Evolutionary conservation across 1,140 invertebrate genomes (phyloP), one percentile per base, ranked within the genome.

Genomic region (Dryas iulia): DNA sequence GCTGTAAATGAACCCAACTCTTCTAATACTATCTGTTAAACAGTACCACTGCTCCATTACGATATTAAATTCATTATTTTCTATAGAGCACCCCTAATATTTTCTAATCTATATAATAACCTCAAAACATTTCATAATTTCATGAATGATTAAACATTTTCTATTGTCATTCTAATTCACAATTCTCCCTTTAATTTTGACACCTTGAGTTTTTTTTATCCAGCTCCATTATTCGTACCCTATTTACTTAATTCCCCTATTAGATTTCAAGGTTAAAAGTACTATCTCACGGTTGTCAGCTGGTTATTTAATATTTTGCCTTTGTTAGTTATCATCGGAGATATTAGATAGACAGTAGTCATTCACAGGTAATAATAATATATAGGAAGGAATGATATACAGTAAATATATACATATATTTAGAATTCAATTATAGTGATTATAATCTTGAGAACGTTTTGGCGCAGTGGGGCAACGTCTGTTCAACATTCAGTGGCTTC

Each of bases 241-340:
- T 78, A 71, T 77, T 81, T 79, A 77, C 75, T 77, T 78, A 78
- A 78, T 79, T 66, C 61, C 69, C 76, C 71, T 74, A 72, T 74
- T 71, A 72, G 33, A 71, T 79, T 77, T 79, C 79, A 81, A 81
- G 79, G 77, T 77, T 79, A 63, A 33, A 62, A 64, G 62, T 66
- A 35, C 61, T 66, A 31, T 81, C 79, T 71, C 79, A 81, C 79
- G 79, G 72, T 68, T 59, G 64, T 75, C 74, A 79, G 72, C 77
- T 81, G 71, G 7, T 71, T 60, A 21, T 30, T 59, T 35, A 33
- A 39, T 14, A 59, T 47, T 47, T 47, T 18, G 14, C 39, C 14
- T 47, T 18, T 47, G 18, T 21, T 11, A 47, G 14, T 8, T 21
- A 10, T 8, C 18, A 18, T 18, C n/a, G n/a, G n/a, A n/a, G n/a